Evolutionary conservation across 1,140 invertebrate genomes (phyloP), one percentile per base, ranked within the genome.

Genomic region (Drosophila parabipectinata): DNA sequence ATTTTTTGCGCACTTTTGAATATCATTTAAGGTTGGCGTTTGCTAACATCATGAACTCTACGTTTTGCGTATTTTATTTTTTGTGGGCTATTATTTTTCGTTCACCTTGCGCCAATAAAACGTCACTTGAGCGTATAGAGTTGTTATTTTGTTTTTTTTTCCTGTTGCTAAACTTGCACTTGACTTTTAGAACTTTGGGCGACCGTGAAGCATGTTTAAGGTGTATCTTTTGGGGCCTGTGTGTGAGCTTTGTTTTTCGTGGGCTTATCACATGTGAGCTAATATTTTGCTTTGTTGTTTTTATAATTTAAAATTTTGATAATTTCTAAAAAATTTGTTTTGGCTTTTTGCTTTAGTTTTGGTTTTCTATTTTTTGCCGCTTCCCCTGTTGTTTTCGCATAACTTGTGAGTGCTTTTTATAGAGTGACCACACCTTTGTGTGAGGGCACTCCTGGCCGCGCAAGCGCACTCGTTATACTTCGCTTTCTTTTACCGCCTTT

Each of bases 41-140:
- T 64, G 18, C 37, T 18, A 56, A 56, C 50, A 69, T 69, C 69
- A 21, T 68, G 30, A 68, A 68, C 48, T 68, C 39, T 67, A 28
- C 50, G 24, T 47, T 51, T 66, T 54, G 32, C 54, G 41, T 45
- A 30, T 53, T 47, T 48, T 53, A 41, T 50, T 63, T 72, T 53
- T 6, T 24, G 45, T 18, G 14, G 54, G 34, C 30, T 15, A 24
- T 41, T 69, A 50, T 72, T 45, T 41, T 32, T 26, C 24, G 51
- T 83, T 83, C 77, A 84, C 80, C 80, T 85, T 85, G 74, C 75
- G 82, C 82, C 75, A 87, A 87, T 87, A 87, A 85, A 87, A 88
- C 83, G 83, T 84, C 79, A 84, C 79, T 83, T 84, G 64, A 77
- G 78, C 58, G 69, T 73, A 66, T 73, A 77, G 44, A 77, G 56